Conservation (phyloP, 2,113 vertebrate species). For the Eclectus roratus region DNA sequence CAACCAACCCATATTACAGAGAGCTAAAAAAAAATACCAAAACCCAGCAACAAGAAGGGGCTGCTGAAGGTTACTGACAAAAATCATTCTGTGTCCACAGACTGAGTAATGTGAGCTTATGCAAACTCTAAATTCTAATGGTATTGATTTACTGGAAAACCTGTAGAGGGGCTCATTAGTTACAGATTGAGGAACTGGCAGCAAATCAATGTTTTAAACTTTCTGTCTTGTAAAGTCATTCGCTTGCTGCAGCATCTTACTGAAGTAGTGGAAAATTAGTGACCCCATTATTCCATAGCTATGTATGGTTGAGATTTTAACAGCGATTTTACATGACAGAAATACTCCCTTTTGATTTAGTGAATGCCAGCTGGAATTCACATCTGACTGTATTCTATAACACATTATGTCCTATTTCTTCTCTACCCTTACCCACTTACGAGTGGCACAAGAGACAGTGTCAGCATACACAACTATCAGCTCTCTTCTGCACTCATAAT, state of each 20-base stretch:
- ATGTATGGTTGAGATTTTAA: neutral
- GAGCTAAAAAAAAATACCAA: neutral
- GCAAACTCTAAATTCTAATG: constrained; percentile 40
- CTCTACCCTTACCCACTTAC: neutral
- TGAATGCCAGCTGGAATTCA: neutral
- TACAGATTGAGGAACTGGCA: constrained; percentile 36
- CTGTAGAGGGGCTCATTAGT: constrained; percentile 14
- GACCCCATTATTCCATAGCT: neutral
- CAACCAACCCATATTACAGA: neutral
- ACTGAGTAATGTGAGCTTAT: neutral
- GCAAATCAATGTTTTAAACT: constrained; percentile 13
- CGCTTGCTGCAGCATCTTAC: neutral
- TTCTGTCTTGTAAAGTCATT: constrained; percentile 6
- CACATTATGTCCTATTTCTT: neutral
- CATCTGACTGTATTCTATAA: neutral
- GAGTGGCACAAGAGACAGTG: neutral
- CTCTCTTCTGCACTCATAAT: neutral
- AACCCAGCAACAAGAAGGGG: neutral
- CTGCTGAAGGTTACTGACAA: neutral
- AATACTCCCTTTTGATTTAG: neutral
- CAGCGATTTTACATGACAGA: neutral
- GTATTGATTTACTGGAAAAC: constrained; percentile 8
- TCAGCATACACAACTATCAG: neutral
- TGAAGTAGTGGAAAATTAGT: constrained; percentile 18
- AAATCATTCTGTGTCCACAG: neutral